Evolutionary conservation across 2,888 invertebrate species (phyloP).

Genomic region (Panopea generosa): DNA sequence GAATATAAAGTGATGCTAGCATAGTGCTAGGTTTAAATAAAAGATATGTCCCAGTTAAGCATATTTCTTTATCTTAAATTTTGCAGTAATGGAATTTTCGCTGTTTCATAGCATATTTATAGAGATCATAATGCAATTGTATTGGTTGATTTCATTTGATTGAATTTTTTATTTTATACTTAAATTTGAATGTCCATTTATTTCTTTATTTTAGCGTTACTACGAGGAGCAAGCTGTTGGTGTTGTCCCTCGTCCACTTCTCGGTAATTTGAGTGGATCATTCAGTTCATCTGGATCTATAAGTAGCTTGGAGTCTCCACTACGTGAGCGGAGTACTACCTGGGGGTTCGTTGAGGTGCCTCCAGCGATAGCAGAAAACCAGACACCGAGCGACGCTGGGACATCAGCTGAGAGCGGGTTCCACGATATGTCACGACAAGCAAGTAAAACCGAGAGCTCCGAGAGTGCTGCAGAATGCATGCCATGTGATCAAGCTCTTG

Average conservation of each 20-base stretch:
- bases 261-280: constrained; percentile 51
- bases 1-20: too few species aligned
- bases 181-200: too few species aligned
- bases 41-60: too few species aligned
- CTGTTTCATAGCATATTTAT: too few species aligned
- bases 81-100: too few species aligned
- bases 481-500: constrained; percentile 49
- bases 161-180: too few species aligned
- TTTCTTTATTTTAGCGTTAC: constrained; percentile 60
- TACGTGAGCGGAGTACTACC: constrained; percentile 53
- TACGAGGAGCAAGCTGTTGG: constrained; percentile 59
- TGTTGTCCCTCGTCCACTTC: constrained; percentile 23
- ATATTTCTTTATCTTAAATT: too few species aligned
- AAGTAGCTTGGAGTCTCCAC: constrained; percentile 57
- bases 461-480: constrained; percentile 68
- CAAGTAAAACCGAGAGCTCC: constrained; percentile 79
- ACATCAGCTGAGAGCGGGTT: constrained; percentile 73
- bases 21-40: too few species aligned
- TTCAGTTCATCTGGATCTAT: constrained; percentile 49
- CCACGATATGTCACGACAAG: constrained; percentile 79
- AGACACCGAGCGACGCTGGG: constrained; percentile 67
- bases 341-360: constrained; percentile 67
- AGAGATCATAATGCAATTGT: too few species aligned
- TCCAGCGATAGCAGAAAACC: constrained; percentile 68
- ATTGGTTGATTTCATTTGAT: too few species aligned